Evolutionary conservation across 2,113 vertebrate species (phyloP), one percentile per base, ranked within the genome.

Genomic region (Neogobius melanostomus): DNA sequence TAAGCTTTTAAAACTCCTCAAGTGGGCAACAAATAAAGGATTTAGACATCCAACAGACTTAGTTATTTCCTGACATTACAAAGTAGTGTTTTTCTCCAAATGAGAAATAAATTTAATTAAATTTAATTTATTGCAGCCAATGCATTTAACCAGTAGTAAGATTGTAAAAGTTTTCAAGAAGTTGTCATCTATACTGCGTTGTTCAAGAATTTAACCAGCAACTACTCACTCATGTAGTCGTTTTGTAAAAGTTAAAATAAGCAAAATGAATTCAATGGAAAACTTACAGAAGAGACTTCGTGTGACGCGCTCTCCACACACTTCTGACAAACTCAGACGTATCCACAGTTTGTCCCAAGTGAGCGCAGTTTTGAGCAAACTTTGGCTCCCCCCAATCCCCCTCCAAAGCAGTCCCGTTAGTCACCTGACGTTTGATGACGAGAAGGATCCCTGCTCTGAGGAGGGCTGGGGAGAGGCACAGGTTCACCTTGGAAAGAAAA

Each of bases 251-350:
- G 1, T 36, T 36, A 36, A 36, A 4, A 14, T 2, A 59, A 11
- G 17, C 21, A 3, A 42, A 59, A 59, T 59, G 12, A 43, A 59
- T 28, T 4, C 53, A 59, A 42, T n/a, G 42, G 12, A 1, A n/a
- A n/a, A 61, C 59, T 61, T 61, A 61, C 59, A 61, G 59, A 61
- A 61, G 44, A 61, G 59, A 44, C 7, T 42, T 43, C 36, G 14
- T 44, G 42, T n/a, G 59, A 61, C 59, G 8, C 59, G 59, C 59
- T 15, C 59, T 44, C 59, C 59, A n/a, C 59, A 44, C 45, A 61
- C 12, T 61, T 61, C 59, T n/a, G 59, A 61, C 59, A n/a, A 61
- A 45, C 59, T 61, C 59, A 44, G 59, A 61, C 59, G 59, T 43
- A 43, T 61, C 59, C 59, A 61, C 42, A 45, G 59, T 42, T 61